These are phyloP conservation scores for Cordilura impudica DNA, from an alignment of 2,888 invertebrate species.

Conservation along the genomic window DNA sequence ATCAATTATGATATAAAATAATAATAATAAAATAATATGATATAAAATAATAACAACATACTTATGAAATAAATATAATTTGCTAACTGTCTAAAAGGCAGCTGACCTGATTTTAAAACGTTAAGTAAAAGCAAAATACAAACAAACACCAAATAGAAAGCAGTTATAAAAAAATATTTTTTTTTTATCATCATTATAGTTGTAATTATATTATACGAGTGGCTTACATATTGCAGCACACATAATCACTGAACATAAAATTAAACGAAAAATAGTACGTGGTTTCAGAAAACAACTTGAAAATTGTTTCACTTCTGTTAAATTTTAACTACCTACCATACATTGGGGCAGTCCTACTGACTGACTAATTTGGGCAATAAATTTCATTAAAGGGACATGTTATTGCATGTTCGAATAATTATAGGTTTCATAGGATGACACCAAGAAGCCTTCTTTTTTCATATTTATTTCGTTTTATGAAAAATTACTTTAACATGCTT, in stretches of 20 bases:
- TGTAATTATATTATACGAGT: too few relatives aligned
- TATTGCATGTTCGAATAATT: conserved; percentile 58
- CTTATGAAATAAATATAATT: too few relatives aligned
- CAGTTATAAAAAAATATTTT: conserved; percentile 33
- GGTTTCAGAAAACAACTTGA: not conserved
- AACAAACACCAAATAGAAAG: not conserved
- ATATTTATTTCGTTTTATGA: not conserved
- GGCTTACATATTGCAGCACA: not conserved
- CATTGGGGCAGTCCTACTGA: conserved; percentile 46
- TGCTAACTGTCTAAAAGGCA: too few relatives aligned
- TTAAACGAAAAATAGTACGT: conserved; percentile 10
- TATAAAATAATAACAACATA: too few relatives aligned
- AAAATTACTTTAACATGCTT: conserved; percentile 10
- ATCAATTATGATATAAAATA: too few relatives aligned
- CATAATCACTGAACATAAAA: conserved; percentile 51
- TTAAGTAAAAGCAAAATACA: too few relatives aligned
- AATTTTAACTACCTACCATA: conserved; percentile 9
- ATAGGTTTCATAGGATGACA: conserved; percentile 54
- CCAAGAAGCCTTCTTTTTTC: conserved; percentile 31
- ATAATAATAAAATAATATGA: too few relatives aligned
- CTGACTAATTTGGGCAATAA: conserved; percentile 35
- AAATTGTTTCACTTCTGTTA: too few relatives aligned
- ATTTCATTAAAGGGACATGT: conserved; percentile 49
- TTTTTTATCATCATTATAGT: not conserved
- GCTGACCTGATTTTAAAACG: too few relatives aligned